phyloP scores from a whole-genome alignment of 2,113 vertebrate genomes.

The Elachura formosa region DNA sequence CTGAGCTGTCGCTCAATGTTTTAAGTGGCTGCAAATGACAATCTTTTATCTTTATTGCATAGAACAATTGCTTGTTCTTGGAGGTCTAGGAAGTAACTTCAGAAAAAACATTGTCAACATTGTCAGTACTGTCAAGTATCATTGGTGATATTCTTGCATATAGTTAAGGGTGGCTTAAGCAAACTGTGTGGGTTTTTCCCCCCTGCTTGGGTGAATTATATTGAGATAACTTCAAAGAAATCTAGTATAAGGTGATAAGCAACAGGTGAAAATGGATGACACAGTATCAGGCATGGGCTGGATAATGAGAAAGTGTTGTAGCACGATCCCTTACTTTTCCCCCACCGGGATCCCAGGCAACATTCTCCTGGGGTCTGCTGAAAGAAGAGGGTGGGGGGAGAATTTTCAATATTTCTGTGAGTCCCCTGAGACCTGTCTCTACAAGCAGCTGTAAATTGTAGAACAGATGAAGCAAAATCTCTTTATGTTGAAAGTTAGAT shows the following conservation, averaged over 20 bases:
- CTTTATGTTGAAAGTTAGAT: too few relatives aligned
- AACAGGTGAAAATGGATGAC: neutral
- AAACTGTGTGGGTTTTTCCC: neutral
- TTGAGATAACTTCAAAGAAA: neutral
- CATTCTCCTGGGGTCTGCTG: too few relatives aligned
- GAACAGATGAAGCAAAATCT: too few relatives aligned
- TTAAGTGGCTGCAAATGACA: neutral
- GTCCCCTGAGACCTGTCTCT: too few relatives aligned
- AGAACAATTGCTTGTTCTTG: neutral
- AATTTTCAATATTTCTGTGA: too few relatives aligned
- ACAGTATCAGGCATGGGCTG: neutral
- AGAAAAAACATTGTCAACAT: neutral
- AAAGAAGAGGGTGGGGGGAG: too few relatives aligned
- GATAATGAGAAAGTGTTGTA: rapidly evolving
- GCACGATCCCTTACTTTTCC: too few relatives aligned
- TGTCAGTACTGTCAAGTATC: neutral
- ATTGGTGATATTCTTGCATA: neutral
- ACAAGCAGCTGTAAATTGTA: too few relatives aligned
- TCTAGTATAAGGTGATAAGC: neutral
- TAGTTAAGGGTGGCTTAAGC: neutral
- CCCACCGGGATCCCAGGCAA: too few relatives aligned
- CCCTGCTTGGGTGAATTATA: neutral
- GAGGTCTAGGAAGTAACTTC: neutral
- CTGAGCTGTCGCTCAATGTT: neutral
- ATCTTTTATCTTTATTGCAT: neutral